A percentile compares a stretch with the other conserved stretches of the same genome.
These are phyloP conservation scores for Bursaphelenchus mucronatus DNA, from an alignment of 1,140 invertebrate species.

Conservation along the genomic window DNA sequence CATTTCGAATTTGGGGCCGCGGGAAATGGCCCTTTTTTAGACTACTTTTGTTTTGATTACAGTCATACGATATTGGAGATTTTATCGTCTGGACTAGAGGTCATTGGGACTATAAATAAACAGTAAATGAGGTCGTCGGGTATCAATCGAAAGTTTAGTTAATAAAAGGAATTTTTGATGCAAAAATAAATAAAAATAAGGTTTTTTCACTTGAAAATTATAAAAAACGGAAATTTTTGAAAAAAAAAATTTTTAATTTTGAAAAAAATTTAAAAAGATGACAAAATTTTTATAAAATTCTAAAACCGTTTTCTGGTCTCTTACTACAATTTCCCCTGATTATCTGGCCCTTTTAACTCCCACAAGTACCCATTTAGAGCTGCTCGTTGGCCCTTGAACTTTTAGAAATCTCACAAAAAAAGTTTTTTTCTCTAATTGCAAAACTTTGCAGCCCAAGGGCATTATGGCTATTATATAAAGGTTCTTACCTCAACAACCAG, in stretches of 20 bases:
- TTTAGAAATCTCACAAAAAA: background rate
- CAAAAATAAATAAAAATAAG: too few relatives aligned
- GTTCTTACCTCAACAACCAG: constrained; percentile 49
- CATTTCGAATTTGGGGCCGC: background rate
- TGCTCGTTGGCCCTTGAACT: constrained; percentile 1
- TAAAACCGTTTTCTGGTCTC: background rate
- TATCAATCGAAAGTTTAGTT: too few relatives aligned
- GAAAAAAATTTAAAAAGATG: too few relatives aligned
- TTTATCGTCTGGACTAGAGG: background rate
- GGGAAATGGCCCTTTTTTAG: background rate
- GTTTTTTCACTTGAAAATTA: too few relatives aligned
- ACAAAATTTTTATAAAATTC: background rate
- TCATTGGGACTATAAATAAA: background rate
- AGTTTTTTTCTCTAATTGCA: background rate
- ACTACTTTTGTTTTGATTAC: constrained; percentile 2
- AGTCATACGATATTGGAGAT: background rate
- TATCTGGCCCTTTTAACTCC: background rate
- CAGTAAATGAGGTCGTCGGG: too few relatives aligned
- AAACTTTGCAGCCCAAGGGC: background rate
- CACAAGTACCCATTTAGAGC: background rate
- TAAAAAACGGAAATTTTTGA: too few relatives aligned
- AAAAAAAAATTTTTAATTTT: too few relatives aligned
- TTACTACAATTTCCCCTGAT: background rate
- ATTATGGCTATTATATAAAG: background rate
- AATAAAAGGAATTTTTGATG: too few relatives aligned